Conservation (phyloP, 2,888 invertebrate genomes). For the Orthosia cruda region DNA sequence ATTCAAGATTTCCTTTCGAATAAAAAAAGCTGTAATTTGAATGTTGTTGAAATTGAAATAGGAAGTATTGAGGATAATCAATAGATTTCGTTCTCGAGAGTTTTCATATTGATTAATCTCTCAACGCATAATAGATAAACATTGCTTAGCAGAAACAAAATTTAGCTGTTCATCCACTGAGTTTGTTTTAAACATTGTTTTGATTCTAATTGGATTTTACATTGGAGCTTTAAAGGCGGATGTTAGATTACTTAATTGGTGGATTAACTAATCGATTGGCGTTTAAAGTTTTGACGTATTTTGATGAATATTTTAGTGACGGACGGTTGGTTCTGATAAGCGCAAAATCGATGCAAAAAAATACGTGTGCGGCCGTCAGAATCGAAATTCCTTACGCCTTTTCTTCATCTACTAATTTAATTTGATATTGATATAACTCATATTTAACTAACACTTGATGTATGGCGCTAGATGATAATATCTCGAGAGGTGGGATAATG, state of each 20-base stretch:
- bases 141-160: constrained; percentile 17
- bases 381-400: too few relatives aligned
- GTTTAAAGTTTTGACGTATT: not conserved
- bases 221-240: not conserved
- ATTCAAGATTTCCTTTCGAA: not conserved
- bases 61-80: constrained; percentile 5
- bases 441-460: too few relatives aligned
- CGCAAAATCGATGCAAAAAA: too few relatives aligned
- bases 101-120: constrained; percentile 3
- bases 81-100: constrained; percentile 23
- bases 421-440: too few relatives aligned
- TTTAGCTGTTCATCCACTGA: not conserved
- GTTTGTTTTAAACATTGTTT: constrained; percentile 13
- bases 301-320: too few relatives aligned
- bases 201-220: not conserved
- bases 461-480: too few relatives aligned
- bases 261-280: not conserved
- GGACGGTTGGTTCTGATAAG: too few relatives aligned
- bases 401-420: too few relatives aligned
- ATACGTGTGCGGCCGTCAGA: too few relatives aligned
- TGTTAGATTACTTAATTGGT: not conserved
- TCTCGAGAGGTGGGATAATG: too few relatives aligned
- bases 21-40: constrained; percentile 17
- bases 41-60: constrained; percentile 16
- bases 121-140: not conserved